These are phyloP conservation scores for Megalopta genalis DNA, from an alignment of 1,140 invertebrate species.

Conservation along the genomic window DNA sequence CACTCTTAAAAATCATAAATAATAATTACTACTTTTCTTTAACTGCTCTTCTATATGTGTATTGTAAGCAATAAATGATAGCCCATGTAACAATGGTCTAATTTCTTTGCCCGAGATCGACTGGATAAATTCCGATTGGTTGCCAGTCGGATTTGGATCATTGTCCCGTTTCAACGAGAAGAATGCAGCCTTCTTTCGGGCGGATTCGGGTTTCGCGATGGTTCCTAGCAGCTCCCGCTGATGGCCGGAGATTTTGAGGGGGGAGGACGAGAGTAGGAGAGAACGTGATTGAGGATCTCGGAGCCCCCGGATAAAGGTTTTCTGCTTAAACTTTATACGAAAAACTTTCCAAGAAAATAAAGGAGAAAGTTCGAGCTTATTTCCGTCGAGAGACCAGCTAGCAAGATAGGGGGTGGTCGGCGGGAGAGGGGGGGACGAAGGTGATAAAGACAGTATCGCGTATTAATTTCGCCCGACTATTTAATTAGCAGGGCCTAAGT, in stretches of 20 bases:
- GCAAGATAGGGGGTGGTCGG: too few species aligned
- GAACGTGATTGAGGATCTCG: background rate
- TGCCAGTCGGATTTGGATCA: too few species aligned
- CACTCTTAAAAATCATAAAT: too few species aligned
- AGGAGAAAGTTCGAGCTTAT: background rate
- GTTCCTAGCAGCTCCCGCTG: background rate
- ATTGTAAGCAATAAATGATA: too few species aligned
- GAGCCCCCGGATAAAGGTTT: conserved; percentile 10
- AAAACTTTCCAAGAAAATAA: conserved; percentile 12
- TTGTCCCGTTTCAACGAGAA: background rate
- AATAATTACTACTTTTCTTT: too few species aligned
- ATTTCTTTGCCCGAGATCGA: too few species aligned
- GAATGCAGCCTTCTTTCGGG: background rate
- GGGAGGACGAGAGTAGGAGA: background rate
- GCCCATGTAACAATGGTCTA: too few species aligned
- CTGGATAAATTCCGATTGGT: too few species aligned
- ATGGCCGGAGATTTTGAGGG: background rate
- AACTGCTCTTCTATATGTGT: too few species aligned
- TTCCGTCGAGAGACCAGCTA: background rate
- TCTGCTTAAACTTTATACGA: background rate
- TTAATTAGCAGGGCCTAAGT: conserved; percentile 44
- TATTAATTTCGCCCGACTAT: conserved; percentile 39
- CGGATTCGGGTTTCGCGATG: background rate
- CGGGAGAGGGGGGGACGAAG: background rate
- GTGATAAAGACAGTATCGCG: conserved; percentile 22